Evolutionary conservation across 2,888 invertebrate species (phyloP), one percentile per base, ranked within the genome.

Genomic region (Sinelater perroti): DNA sequence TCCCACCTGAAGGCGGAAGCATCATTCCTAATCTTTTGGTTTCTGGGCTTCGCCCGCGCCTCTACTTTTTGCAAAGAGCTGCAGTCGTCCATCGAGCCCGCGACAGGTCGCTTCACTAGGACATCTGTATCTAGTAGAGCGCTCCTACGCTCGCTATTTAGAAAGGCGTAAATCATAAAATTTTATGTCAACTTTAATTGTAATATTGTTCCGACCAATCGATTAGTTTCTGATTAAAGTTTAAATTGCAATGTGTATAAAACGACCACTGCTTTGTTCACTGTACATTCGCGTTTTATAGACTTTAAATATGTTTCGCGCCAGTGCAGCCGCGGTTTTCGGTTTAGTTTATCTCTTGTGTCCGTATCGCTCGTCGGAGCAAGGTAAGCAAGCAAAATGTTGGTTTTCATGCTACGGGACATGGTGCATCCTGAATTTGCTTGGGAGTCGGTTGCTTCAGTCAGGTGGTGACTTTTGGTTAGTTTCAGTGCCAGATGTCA

Each of bases 181-280:
- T 50, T 50, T 44, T 44, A 38, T 50, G 50, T 38, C 38, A 17
- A 50, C 38, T 50, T 50, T 50, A 50, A 50, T 50, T 50, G 50
- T 50, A 50, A 50, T 50, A 50, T 38, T 50, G 50, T 50, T 50
- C 38, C 50, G n/a, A 26, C 2, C 38, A 50, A 50, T 38, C 38
- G 50, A 50, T 50, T 50, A 13, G 17, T 17, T 50, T 50, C 18
- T 38, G 50, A 50, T 50, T 50, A 50, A 50, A 50, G 38, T 28
- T 49, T n/a, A 38, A 50, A 36, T 50, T 50, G 50, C n/a, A 38
- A 50, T 38, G 38, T 50, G 36, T 38, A 50, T 50, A 50, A 50
- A 50, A 38, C 38, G 28, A 38, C 28, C 26, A 26, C 40, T 21
- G 16, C 26, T 26, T 47, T 17, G 35, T 35, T 47, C 31, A 47